Evolutionary conservation across 2,888 invertebrate species (phyloP).

Genomic region (Leucophenga maculata): DNA sequence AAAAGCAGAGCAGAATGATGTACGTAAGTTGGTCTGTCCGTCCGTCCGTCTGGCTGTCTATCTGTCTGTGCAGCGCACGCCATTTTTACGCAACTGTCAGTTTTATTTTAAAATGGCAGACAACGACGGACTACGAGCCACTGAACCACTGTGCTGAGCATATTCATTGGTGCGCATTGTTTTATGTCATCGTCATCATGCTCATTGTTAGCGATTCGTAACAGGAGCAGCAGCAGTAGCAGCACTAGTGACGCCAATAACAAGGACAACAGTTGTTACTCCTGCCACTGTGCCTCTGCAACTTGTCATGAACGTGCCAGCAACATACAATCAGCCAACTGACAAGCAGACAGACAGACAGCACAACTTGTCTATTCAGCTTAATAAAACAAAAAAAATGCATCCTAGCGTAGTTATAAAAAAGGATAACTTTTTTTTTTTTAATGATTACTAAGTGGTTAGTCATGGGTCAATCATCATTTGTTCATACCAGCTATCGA

Average conservation of each 20-base stretch:
- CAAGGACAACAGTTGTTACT: constrained; percentile 15
- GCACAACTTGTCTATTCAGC: constrained; percentile 21
- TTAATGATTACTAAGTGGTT: constrained; percentile 24
- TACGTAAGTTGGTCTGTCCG: too few species aligned
- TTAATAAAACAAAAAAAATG: background rate
- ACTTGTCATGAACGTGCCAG: constrained; percentile 23
- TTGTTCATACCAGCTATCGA: background rate
- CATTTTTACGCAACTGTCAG: constrained; percentile 40
- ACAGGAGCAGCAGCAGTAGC: constrained; percentile 2
- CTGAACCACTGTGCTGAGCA: constrained; percentile 25
- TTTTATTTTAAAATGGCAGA: constrained; percentile 47
- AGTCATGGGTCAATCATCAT: constrained; percentile 14
- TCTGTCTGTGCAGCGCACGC: constrained; percentile 1
- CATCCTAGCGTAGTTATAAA: constrained; percentile 4
- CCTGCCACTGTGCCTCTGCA: constrained; percentile 5
- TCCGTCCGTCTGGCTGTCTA: too few species aligned
- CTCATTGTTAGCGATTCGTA: constrained; percentile 10
- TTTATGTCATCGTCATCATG: constrained; percentile 57
- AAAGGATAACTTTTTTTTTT: constrained; percentile 5
- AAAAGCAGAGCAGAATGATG: too few species aligned
- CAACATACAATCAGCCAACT: background rate
- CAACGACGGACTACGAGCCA: background rate
- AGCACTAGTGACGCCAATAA: background rate
- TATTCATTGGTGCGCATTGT: constrained; percentile 54
- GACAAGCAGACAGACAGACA: background rate